Conservation (phyloP, 1,140 invertebrate genomes). For the Phymastichus coffea region DNA sequence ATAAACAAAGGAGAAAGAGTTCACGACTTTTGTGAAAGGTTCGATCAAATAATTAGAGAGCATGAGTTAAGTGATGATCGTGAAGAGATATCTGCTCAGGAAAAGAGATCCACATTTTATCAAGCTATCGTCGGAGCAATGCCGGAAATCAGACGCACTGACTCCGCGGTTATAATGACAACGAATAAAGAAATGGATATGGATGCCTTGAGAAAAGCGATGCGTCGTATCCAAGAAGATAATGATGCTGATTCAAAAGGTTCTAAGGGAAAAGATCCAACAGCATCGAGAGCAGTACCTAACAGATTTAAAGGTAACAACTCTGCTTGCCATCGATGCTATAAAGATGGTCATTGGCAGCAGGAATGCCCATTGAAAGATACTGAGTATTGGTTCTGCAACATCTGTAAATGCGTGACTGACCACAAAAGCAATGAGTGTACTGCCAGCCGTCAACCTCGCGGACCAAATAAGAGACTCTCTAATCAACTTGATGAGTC, state of each 20-base stretch:
- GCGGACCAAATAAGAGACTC: constrained; percentile 20
- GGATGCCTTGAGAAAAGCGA: constrained; percentile 22
- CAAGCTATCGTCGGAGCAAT: constrained; percentile 28
- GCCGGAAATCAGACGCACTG: constrained; percentile 26
- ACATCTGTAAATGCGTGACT: constrained; percentile 23
- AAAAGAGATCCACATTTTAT: constrained; percentile 35
- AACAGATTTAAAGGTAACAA: constrained; percentile 4
- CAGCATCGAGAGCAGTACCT: constrained; percentile 11
- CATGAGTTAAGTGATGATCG: constrained; percentile 32
- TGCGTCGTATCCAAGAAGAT: constrained; percentile 22
- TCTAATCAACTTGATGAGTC: not conserved
- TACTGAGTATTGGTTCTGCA: constrained; percentile 27
- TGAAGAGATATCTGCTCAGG: constrained; percentile 27
- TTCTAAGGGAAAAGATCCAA: constrained; percentile 15
- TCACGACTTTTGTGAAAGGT: constrained; percentile 28
- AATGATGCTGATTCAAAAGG: constrained; percentile 14
- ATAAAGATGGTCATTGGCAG: constrained; percentile 26
- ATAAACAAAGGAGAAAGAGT: constrained; percentile 27
- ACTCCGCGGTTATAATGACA: constrained; percentile 14
- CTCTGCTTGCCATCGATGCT: constrained; percentile 25
- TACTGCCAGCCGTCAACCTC: not conserved
- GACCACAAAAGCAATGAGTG: constrained; percentile 29
- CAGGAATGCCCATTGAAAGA: constrained; percentile 19
- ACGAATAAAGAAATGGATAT: constrained; percentile 21
- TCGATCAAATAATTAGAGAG: constrained; percentile 32